Conservation (phyloP, 2,888 invertebrate species). For the Mesoligia furuncula region DNA sequence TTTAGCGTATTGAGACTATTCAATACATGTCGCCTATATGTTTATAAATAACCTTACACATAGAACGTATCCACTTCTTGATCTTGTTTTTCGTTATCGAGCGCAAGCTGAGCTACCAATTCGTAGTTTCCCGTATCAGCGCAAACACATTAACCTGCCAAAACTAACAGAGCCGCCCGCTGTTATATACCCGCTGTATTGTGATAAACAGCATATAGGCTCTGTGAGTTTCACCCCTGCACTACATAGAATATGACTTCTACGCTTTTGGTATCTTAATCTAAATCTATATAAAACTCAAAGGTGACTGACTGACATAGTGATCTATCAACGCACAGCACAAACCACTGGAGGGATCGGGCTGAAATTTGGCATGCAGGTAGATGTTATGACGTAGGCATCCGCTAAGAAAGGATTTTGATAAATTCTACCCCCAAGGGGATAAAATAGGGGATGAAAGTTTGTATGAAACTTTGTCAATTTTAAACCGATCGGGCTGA, state of each 20-base stretch:
- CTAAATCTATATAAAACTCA: no score
- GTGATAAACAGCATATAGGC: no score
- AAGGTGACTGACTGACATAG: no score
- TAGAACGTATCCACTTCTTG: not conserved
- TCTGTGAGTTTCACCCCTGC: not conserved
- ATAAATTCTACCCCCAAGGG: no score
- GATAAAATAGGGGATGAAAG: no score
- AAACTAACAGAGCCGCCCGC: not conserved
- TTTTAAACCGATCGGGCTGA: no score
- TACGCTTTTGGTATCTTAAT: not conserved
- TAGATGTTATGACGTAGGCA: no score
- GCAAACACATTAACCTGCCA: not conserved
- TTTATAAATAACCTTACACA: constrained; percentile 19
- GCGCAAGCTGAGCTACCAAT: not conserved
- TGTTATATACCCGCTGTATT: not conserved
- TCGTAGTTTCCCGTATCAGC: not conserved
- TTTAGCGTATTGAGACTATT: constrained; percentile 40
- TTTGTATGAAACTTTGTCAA: no score
- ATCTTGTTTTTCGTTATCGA: not conserved
- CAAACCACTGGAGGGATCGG: no score
- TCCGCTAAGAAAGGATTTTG: no score
- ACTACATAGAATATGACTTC: not conserved
- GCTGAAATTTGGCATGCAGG: no score
- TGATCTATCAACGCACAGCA: no score
- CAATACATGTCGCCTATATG: not conserved